phyloP scores from a whole-genome alignment of 2,888 invertebrate genomes.

The Amphipyra berbera region DNA sequence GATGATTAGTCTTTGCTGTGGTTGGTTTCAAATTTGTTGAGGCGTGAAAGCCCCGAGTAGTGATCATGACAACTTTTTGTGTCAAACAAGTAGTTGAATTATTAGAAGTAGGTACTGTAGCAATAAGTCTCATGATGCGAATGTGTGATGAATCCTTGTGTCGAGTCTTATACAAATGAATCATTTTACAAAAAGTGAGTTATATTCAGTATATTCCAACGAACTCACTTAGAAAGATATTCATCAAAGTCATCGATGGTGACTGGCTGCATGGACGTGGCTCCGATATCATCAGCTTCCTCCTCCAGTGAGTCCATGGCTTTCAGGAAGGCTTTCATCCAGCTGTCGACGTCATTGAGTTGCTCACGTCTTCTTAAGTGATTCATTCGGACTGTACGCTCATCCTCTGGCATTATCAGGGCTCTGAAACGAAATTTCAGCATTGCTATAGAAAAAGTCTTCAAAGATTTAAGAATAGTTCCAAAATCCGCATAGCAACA shows the following conservation, averaged over 20 bases:
- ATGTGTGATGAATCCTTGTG: too few relatives aligned
- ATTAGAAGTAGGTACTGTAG: too few relatives aligned
- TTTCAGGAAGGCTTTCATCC: constrained; percentile 96
- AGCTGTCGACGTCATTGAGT: constrained; percentile 95
- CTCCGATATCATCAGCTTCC: constrained; percentile 94
- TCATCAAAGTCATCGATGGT: constrained; percentile 97
- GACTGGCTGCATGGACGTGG: constrained; percentile 96
- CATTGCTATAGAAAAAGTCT: not conserved
- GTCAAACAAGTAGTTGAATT: too few relatives aligned
- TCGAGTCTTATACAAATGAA: too few relatives aligned
- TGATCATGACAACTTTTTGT: too few relatives aligned
- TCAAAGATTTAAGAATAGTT: too few relatives aligned
- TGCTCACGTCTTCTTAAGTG: constrained; percentile 94
- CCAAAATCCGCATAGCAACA: constrained; percentile 1
- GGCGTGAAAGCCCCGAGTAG: too few relatives aligned
- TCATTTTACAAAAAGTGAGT: too few relatives aligned
- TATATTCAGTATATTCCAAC: too few relatives aligned
- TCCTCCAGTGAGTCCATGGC: constrained; percentile 96
- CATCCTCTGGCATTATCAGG: constrained; percentile 97
- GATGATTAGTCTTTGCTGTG: too few relatives aligned
- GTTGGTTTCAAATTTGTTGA: too few relatives aligned
- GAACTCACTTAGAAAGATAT: constrained; percentile 95
- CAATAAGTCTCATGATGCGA: too few relatives aligned
- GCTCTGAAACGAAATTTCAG: constrained; percentile 88
- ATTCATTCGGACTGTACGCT: constrained; percentile 95